A percentile compares a stretch with the other conserved stretches of the same genome.
These are phyloP conservation scores for Pelagia noctiluca DNA, from an alignment of 30 jellyfish, hydroid and myxozoan species.

Conservation along the genomic window DNA sequence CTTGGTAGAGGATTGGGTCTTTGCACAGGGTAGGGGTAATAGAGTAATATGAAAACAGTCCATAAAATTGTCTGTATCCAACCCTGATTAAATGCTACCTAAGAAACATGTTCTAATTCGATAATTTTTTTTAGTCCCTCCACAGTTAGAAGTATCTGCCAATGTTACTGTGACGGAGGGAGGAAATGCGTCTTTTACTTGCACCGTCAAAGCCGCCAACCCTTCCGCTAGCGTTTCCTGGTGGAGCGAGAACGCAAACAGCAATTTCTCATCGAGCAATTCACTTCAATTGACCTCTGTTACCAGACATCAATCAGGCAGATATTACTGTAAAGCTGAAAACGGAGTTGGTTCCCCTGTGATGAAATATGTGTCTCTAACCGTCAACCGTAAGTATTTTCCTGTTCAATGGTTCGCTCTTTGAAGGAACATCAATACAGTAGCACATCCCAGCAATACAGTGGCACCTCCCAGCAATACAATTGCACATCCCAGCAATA, in stretches of 20 bases:
- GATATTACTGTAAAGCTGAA: conserved; percentile 42
- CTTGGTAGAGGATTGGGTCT: no score
- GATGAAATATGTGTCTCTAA: background rate
- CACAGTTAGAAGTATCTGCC: background rate
- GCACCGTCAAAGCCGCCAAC: conserved; percentile 1
- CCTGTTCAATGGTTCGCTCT: background rate
- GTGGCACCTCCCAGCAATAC: conserved; percentile 16
- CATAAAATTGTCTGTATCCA: no score
- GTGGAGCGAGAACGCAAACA: background rate
- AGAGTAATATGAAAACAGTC: no score
- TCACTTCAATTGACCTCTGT: conserved; percentile 5
- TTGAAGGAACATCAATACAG: background rate
- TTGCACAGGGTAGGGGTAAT: no score
- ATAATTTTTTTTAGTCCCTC: background rate
- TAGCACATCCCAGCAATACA: background rate
- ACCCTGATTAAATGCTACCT: no score
- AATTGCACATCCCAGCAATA: no score
- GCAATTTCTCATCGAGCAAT: background rate
- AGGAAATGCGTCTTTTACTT: background rate
- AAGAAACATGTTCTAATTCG: no score
- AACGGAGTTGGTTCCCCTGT: conserved; percentile 61
- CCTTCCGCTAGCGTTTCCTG: background rate
- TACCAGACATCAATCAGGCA: conserved; percentile 46
- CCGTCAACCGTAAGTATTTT: conserved; percentile 45
- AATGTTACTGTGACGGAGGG: background rate